A percentile compares a stretch with the other conserved stretches of the same genome.
phyloP scores from a whole-genome alignment of 2,113 vertebrate genomes.

The Talpa occidentalis region DNA sequence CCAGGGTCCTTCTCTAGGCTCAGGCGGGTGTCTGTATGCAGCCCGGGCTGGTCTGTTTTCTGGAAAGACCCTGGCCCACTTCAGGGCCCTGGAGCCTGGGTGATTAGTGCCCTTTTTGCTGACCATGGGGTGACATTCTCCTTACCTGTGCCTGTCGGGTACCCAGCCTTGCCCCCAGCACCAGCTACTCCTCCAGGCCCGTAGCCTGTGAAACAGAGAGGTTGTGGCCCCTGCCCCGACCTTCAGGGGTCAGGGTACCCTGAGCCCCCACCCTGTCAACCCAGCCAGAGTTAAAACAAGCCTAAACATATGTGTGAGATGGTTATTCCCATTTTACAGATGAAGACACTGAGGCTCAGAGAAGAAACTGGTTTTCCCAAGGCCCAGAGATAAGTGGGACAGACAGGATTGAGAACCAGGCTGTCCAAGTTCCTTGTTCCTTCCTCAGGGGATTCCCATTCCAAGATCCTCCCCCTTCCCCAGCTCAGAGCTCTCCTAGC shows the following conservation, averaged over 20 bases:
- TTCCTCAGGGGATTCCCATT: not conserved
- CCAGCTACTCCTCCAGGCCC: conserved; percentile 89
- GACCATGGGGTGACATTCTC: not conserved
- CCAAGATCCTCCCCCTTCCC: not conserved
- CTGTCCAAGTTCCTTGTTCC: not conserved
- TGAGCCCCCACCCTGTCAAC: not conserved
- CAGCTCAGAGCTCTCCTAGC: not conserved
- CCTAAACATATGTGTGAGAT: not conserved
- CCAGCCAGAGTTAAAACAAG: not conserved
- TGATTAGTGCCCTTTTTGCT: not conserved
- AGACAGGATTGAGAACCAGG: not conserved
- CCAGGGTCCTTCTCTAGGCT: not conserved
- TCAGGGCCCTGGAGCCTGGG: not conserved
- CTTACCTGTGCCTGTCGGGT: conserved; percentile 94
- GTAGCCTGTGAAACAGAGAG: conserved; percentile 86
- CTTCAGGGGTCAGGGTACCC: not conserved
- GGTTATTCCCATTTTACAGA: not conserved
- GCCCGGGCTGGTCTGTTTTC: not conserved
- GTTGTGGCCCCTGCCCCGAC: not conserved
- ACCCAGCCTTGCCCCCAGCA: conserved; percentile 89
- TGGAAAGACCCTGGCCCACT: not conserved
- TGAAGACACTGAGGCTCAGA: not conserved
- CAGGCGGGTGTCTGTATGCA: not conserved
- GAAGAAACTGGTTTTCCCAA: not conserved
- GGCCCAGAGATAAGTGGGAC: not conserved